Evolutionary conservation across 2,797 vertebrate species (phyloP).

Genomic region (Tachyglossus aculeatus): DNA sequence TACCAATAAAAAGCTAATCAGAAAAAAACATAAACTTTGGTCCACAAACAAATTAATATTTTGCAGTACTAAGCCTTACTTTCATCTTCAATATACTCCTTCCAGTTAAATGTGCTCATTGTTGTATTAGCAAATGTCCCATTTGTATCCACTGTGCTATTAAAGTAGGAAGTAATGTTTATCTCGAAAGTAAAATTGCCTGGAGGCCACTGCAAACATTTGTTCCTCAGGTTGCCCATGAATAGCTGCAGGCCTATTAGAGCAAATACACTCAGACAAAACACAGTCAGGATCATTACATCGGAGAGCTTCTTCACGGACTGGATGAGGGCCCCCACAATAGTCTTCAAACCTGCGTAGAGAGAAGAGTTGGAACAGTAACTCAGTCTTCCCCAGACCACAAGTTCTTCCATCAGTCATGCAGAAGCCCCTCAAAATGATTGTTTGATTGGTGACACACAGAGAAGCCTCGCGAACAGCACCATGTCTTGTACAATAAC

Average conservation of each 20-base stretch:
- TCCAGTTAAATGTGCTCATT: constrained; percentile 75
- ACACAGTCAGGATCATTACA: constrained; percentile 78
- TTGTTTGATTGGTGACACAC: constrained; percentile 37
- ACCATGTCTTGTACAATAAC: constrained; percentile 61
- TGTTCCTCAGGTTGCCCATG: constrained; percentile 85
- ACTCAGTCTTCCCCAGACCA: constrained; percentile 1
- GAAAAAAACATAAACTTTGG: no score
- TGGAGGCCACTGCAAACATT: constrained; percentile 79
- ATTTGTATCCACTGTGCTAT: constrained; percentile 71
- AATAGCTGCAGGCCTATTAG: constrained; percentile 91
- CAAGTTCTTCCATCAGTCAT: constrained; percentile 24
- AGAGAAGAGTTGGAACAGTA: constrained; percentile 23
- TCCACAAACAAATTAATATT: constrained; percentile 32
- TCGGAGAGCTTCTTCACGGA: constrained; percentile 80
- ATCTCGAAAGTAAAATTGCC: constrained; percentile 73
- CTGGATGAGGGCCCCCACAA: constrained; percentile 79
- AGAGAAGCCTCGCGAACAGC: constrained; percentile 63
- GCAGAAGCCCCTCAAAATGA: constrained; percentile 58
- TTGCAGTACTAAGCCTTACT: constrained; percentile 76
- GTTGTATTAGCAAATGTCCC: constrained; percentile 71
- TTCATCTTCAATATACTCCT: constrained; percentile 80
- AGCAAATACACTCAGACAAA: constrained; percentile 93
- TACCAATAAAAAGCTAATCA: no score
- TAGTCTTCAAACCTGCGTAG: constrained; percentile 76
- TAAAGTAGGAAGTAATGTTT: constrained; percentile 76